Evolutionary conservation across 2,888 invertebrate genomes (phyloP).

Genomic region (Peribatodes rhomboidaria): DNA sequence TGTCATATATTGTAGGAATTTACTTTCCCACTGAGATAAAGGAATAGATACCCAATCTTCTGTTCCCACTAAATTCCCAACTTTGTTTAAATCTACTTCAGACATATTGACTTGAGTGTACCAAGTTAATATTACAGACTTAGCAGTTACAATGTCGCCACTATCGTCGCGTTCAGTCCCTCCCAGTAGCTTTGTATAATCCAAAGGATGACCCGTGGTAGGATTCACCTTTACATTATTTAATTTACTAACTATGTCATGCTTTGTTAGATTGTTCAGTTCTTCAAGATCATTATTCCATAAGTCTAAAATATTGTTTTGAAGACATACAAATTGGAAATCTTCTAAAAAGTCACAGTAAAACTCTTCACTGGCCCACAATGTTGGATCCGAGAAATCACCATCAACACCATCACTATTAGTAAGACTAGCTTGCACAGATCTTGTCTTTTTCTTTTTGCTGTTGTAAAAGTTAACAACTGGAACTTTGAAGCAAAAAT

Average conservation of each 20-base stretch:
- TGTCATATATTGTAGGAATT: conserved; percentile 81
- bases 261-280: conserved; percentile 84
- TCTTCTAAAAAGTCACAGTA: conserved; percentile 89
- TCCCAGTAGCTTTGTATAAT: conserved; percentile 88
- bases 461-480: conserved; percentile 74
- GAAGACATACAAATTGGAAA: conserved; percentile 88
- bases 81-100: conserved; percentile 87
- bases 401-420: conserved; percentile 52
- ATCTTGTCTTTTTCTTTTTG: conserved; percentile 54
- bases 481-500: conserved; percentile 81
- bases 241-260: conserved; percentile 88
- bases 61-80: conserved; percentile 91
- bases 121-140: conserved; percentile 88
- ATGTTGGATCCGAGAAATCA: conserved; percentile 85
- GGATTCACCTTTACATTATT: conserved; percentile 88
- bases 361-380: conserved; percentile 84
- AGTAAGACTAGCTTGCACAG: conserved; percentile 51
- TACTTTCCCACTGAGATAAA: conserved; percentile 87
- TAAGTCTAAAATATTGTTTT: conserved; percentile 89
- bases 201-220: conserved; percentile 88
- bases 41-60: conserved; percentile 90
- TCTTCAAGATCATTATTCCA: conserved; percentile 88
- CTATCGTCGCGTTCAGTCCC: conserved; percentile 84
- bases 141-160: conserved; percentile 88
- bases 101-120: conserved; percentile 89